A percentile compares a stretch with the other conserved stretches of the same genome.
These are phyloP conservation scores for Formica selysi DNA, from an alignment of 1,140 invertebrate species.

Conservation along the genomic window DNA sequence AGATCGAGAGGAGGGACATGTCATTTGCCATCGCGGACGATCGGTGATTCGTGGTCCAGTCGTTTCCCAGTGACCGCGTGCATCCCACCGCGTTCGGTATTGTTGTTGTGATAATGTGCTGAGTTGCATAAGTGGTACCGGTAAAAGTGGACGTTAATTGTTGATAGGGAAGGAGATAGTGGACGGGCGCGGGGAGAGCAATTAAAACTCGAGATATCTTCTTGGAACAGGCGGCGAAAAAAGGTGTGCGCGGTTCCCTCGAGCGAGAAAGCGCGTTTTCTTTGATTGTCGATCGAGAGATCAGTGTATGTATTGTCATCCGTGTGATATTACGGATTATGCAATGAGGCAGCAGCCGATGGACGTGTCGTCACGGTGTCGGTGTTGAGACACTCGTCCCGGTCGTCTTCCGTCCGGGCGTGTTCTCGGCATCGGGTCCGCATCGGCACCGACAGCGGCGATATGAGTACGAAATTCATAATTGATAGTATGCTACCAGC, in stretches of 20 bases:
- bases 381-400: conserved; percentile 78
- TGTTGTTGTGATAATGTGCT: conserved; percentile 74
- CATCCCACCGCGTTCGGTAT: conserved; percentile 54
- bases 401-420: conserved; percentile 71
- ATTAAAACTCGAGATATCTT: not conserved
- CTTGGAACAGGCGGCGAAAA: not conserved
- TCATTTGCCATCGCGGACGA: conserved; percentile 36
- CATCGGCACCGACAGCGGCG: conserved; percentile 76
- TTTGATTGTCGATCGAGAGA: not conserved
- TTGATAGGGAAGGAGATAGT: conserved; percentile 81
- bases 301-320: conserved; percentile 69
- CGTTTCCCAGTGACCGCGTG: conserved; percentile 29
- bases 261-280: not conserved
- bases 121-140: conserved; percentile 71
- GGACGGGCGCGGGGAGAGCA: conserved; percentile 16
- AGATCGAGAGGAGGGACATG: conserved; percentile 48
- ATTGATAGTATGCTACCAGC: conserved; percentile 97
- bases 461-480: conserved; percentile 98
- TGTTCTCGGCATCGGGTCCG: conserved; percentile 74
- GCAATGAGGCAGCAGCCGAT: conserved; percentile 71
- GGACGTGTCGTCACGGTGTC: conserved; percentile 67
- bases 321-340: conserved; percentile 51
- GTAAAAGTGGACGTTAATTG: conserved; percentile 68
- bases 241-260: not conserved
- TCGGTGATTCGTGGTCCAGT: conserved; percentile 51